These are phyloP conservation scores for Pinna nobilis DNA, from an alignment of 1,140 invertebrate species.

Conservation along the genomic window DNA sequence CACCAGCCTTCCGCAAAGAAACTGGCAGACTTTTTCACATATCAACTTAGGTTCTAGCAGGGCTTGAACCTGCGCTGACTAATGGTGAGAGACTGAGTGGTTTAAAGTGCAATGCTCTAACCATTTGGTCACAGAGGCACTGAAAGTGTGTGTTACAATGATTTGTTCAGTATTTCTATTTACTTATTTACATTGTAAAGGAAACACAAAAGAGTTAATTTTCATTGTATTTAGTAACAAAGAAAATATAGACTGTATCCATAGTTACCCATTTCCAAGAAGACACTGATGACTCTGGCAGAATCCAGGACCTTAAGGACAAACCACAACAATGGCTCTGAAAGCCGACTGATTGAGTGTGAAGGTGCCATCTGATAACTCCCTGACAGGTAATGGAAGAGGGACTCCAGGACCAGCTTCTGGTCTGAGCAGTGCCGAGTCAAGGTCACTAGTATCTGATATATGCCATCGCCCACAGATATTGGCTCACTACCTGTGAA, in stretches of 20 bases:
- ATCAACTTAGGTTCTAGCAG: too few relatives aligned
- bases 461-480: conserved; percentile 88
- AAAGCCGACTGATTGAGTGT: conserved; percentile 75
- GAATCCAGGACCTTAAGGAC: conserved; percentile 83
- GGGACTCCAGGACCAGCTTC: conserved; percentile 83
- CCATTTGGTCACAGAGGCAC: too few relatives aligned
- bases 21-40: too few relatives aligned
- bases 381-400: conserved; percentile 83
- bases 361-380: conserved; percentile 30
- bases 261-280: conserved; percentile 78
- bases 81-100: too few relatives aligned
- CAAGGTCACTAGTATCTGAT: conserved; percentile 85
- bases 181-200: too few relatives aligned
- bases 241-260: background rate
- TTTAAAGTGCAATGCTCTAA: too few relatives aligned
- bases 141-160: too few relatives aligned
- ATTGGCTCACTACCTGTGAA: conserved; percentile 77
- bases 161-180: too few relatives aligned
- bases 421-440: conserved; percentile 83
- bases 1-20: too few relatives aligned
- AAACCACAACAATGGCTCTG: conserved; percentile 86
- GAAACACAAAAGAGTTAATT: too few relatives aligned
- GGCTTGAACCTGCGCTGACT: too few relatives aligned
- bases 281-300: conserved; percentile 80
- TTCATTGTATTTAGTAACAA: too few relatives aligned